phyloP scores from a whole-genome alignment of 2,113 vertebrate genomes.

The Monarcha castaneiventris region DNA sequence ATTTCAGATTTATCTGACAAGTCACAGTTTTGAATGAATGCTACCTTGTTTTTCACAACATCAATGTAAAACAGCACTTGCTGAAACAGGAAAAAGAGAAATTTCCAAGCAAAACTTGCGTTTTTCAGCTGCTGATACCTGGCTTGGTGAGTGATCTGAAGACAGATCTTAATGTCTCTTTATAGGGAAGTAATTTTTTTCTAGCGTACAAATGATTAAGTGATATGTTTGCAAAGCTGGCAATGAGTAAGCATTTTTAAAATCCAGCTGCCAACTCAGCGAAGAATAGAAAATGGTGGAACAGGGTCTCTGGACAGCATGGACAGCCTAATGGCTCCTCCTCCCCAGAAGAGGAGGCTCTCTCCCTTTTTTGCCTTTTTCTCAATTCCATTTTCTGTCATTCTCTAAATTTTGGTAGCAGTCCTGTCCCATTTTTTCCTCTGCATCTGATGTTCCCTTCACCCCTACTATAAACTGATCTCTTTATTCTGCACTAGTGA shows the following conservation, averaged over 20 bases:
- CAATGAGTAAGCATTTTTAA: neutral
- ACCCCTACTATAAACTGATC: neutral
- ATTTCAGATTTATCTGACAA: neutral
- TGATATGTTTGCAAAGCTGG: neutral
- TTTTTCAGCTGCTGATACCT: neutral
- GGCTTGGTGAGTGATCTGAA: neutral
- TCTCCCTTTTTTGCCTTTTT: neutral
- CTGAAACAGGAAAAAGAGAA: neutral
- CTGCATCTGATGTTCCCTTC: neutral
- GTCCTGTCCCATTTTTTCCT: neutral
- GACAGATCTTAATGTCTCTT: neutral
- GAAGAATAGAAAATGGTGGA: neutral
- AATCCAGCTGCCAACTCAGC: neutral
- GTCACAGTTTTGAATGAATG: neutral
- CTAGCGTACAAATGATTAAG: neutral
- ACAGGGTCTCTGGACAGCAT: neutral
- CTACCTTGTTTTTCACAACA: neutral
- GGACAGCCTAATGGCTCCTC: neutral
- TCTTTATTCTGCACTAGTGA: neutral
- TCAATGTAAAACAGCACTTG: neutral
- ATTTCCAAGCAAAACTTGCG: neutral
- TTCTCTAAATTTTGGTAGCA: neutral
- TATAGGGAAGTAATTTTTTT: neutral
- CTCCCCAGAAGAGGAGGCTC: neutral
- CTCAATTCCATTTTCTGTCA: fast-evolving